Base-by-base conservation (phyloP, 2,113 vertebrate species). In the Pedionomus torquatus region DNA sequence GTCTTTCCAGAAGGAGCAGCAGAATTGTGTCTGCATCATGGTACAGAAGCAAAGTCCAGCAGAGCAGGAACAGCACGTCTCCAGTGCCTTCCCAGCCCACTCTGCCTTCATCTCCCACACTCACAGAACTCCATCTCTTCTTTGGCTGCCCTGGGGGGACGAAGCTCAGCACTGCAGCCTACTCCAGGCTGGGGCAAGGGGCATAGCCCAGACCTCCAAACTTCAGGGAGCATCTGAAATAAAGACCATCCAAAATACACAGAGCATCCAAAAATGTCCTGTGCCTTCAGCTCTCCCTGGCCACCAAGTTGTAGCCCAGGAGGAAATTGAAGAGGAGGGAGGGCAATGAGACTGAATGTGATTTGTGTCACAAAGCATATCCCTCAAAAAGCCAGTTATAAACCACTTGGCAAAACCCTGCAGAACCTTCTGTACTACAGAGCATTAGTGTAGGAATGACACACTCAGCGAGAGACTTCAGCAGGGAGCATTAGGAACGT, bases 1-100 rank as follows among this genome's bases (percentile, higher is more conserved):
- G 4, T 17, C 10, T 72, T 54, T 28, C 63, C 43, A 76, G 37
- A 17, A 39, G 23, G 25, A 51, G 23, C 30, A 54, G 3, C 24
- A 55, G 13, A 21, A 41, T 49, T 68, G 39, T 8, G 11, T 13
- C 25, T 13, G 9, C 1, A 1, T 39, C 23, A 24, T 2, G 0
- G 17, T 5, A 9, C 44, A 55, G 24, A 25, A 55, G 46, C n/a
- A 46, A n/a, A 0, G 21, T 15, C 31, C 61, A 68, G 55, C 21
- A 39, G 49, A 64, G 20, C 33, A 70, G 25, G 30, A 18, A 18
- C 24, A 37, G 13, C 26, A 13, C 0, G 3, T 41, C n/a, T 55
- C 44, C 6, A 7, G 33, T 18, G 31, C 10, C 14, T 31, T 72
- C 33, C 68, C 49, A 89, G 49, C 24, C 72, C 10, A 5, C 1